A percentile compares a stretch with the other conserved stretches of the same genome.
Conservation (phyloP, 2,888 invertebrate species). For the Xestia c-nigrum region DNA sequence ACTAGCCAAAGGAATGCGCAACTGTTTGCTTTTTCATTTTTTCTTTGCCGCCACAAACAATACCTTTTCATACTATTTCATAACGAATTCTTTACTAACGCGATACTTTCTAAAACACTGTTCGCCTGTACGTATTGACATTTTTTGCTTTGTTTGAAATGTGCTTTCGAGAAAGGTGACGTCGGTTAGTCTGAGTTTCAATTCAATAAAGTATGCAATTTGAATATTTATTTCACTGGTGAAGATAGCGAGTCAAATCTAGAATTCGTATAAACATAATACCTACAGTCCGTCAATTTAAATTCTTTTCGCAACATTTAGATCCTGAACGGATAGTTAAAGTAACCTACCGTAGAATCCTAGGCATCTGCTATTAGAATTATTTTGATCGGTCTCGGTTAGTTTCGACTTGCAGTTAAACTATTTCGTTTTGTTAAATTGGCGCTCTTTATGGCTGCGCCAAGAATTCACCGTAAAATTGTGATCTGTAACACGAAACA, state of each 20-base stretch:
- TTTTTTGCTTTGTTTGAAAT: slow-evolving; percentile 75
- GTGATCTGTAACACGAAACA: slow-evolving; percentile 58
- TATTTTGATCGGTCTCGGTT: slow-evolving; percentile 65
- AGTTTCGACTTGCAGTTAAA: slow-evolving; percentile 63
- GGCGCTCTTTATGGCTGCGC: slow-evolving; percentile 61
- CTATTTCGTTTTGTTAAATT: slow-evolving; percentile 64
- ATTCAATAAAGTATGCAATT: slow-evolving; percentile 57
- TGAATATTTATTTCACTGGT: slow-evolving; percentile 43
- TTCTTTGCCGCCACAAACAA: slow-evolving; percentile 86
- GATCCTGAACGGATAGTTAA: slow-evolving; percentile 55
- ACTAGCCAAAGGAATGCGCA: slow-evolving; percentile 89
- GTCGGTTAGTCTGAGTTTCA: slow-evolving; percentile 59
- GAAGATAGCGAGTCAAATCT: slow-evolving; percentile 34
- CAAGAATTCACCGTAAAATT: slow-evolving; percentile 66
- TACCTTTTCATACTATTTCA: slow-evolving; percentile 88
- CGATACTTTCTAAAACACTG: slow-evolving; percentile 83
- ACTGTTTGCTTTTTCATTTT: slow-evolving; percentile 89
- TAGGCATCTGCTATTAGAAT: slow-evolving; percentile 63
- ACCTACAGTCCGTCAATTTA: slow-evolving; percentile 52
- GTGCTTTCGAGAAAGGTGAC: slow-evolving; percentile 69
- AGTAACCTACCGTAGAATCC: slow-evolving; percentile 55
- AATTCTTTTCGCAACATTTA: slow-evolving; percentile 52
- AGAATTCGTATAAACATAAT: slow-evolving; percentile 43
- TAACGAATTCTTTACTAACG: slow-evolving; percentile 85
- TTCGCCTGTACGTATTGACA: slow-evolving; percentile 74